Evolutionary conservation across 2,888 invertebrate species (phyloP).

Genomic region (Lochmaea capreae): DNA sequence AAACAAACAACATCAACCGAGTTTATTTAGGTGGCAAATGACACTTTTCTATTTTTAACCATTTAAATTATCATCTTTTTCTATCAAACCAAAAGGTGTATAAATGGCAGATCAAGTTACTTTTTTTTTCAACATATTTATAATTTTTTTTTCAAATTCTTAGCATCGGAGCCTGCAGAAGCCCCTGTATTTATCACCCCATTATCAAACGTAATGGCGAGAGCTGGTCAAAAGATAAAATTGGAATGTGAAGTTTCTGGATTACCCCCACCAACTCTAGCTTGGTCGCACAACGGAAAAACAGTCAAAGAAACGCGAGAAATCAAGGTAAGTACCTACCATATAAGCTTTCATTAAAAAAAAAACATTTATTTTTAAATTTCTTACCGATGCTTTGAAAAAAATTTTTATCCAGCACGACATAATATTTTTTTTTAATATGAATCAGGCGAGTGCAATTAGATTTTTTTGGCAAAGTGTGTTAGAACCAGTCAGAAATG

Average conservation of each 20-base stretch:
- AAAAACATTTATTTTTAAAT: not conserved
- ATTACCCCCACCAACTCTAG: conserved; percentile 72
- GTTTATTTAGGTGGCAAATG: not conserved
- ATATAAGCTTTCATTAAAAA: not conserved
- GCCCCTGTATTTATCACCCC: conserved; percentile 73
- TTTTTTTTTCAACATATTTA: conserved; percentile 12
- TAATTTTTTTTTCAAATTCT: conserved; percentile 14
- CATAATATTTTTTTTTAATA: not conserved
- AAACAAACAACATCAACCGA: conserved; percentile 2
- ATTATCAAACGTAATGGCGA: conserved; percentile 77
- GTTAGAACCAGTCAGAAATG: not conserved
- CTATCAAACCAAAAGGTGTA: not conserved
- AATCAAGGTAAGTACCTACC: conserved; percentile 69
- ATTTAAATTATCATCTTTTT: not conserved
- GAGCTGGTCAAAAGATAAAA: conserved; percentile 79
- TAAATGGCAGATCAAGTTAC: no score
- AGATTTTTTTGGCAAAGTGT: conserved; percentile 23
- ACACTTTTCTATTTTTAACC: conserved; percentile 17
- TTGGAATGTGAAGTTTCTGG: conserved; percentile 78
- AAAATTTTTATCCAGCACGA: not conserved
- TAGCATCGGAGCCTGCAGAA: conserved; percentile 74
- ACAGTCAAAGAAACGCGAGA: conserved; percentile 72
- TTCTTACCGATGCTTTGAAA: not conserved
- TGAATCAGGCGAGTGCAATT: not conserved
- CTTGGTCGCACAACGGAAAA: conserved; percentile 78